These are phyloP conservation scores for Lycocorax pyrrhopterus DNA, from an alignment of 2,113 vertebrate species.

Conservation along the genomic window DNA sequence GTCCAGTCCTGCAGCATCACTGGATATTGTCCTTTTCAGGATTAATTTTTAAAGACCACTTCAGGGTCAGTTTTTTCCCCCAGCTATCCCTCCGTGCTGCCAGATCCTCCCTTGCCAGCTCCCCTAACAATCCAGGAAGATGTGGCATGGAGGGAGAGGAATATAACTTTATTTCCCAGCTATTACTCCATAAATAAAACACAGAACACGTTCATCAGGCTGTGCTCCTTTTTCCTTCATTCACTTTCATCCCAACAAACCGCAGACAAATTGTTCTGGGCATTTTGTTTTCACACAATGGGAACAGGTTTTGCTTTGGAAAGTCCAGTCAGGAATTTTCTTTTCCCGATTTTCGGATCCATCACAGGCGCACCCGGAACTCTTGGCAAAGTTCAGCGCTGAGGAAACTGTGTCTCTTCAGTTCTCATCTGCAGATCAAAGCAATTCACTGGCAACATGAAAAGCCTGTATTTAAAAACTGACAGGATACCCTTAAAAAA, in stretches of 20 bases:
- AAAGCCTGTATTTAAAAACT: slow-evolving; percentile 47
- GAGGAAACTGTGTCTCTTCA: slow-evolving; percentile 55
- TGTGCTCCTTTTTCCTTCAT: background rate
- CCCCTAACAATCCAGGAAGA: background rate
- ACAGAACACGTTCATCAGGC: background rate
- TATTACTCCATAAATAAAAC: background rate
- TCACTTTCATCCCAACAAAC: background rate
- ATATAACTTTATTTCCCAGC: background rate
- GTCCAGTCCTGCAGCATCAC: background rate
- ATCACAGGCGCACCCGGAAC: background rate
- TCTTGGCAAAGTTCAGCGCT: slow-evolving; percentile 51
- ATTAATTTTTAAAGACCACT: background rate
- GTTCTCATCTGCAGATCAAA: slow-evolving; percentile 65
- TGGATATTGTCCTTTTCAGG: background rate
- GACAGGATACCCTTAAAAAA: slow-evolving; percentile 62
- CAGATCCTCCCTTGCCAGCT: background rate
- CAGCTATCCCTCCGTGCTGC: background rate
- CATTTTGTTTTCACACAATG: background rate
- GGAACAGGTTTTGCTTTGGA: background rate
- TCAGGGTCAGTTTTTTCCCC: background rate
- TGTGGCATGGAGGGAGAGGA: background rate
- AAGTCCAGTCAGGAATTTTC: background rate
- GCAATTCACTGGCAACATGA: slow-evolving; percentile 54
- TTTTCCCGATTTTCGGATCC: background rate
- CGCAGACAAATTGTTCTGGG: background rate